A percentile compares a stretch with the other conserved stretches of the same genome.
phyloP scores from a whole-genome alignment of 2,113 vertebrate species.

The Pelobates fuscus region DNA sequence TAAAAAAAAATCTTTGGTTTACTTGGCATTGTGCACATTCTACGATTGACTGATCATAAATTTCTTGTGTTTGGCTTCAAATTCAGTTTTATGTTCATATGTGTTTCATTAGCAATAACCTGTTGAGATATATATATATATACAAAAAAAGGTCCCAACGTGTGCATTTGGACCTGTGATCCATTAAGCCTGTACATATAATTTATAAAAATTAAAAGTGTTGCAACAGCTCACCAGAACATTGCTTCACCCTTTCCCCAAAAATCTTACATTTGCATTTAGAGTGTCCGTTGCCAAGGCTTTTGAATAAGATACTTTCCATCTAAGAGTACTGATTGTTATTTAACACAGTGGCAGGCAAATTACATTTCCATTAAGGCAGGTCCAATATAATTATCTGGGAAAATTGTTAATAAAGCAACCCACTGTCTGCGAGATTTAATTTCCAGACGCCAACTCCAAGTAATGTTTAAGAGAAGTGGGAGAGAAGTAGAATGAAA shows the following conservation, averaged over 20 bases:
- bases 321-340: slow-evolving; percentile 74
- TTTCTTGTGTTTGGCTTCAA: too few species aligned
- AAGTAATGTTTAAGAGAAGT: slow-evolving; percentile 6
- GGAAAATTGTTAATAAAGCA: slow-evolving; percentile 55
- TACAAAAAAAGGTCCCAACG: too few species aligned
- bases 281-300: slow-evolving; percentile 62
- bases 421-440: slow-evolving; percentile 24
- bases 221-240: not conserved
- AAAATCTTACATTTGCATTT: slow-evolving; percentile 69
- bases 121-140: too few species aligned
- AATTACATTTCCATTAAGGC: slow-evolving; percentile 76
- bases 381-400: slow-evolving; percentile 64
- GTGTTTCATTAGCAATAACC: too few species aligned
- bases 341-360: slow-evolving; percentile 65
- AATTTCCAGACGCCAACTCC: slow-evolving; percentile 47
- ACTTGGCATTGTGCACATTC: too few species aligned
- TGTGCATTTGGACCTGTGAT: too few species aligned
- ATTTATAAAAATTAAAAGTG: too few species aligned
- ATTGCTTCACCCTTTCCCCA: slow-evolving; percentile 17
- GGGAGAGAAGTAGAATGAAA: not conserved
- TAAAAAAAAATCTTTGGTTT: too few species aligned
- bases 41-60: too few species aligned
- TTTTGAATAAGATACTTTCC: slow-evolving; percentile 63
- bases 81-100: too few species aligned
- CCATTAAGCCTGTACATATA: too few species aligned